Conservation (phyloP, 2,888 invertebrate genomes). For the Acronicta alni region DNA sequence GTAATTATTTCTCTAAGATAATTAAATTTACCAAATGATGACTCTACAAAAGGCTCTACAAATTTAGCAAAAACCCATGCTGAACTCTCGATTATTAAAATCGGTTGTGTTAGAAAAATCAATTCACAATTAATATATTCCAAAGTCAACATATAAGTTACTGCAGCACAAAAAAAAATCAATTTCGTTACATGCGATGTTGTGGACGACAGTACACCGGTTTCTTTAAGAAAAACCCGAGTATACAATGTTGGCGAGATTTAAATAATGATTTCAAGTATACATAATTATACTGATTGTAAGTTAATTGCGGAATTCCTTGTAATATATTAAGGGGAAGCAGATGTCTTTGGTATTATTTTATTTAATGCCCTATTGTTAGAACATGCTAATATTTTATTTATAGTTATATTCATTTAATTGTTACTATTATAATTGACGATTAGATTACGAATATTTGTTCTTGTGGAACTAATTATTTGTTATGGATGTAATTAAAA, state of each 20-base stretch:
- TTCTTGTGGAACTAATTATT: too few relatives aligned
- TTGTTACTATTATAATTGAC: conserved; percentile 1
- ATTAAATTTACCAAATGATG: too few relatives aligned
- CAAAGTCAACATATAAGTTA: too few relatives aligned
- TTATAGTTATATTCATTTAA: neutral
- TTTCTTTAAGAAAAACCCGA: conserved; percentile 40
- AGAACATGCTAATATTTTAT: neutral
- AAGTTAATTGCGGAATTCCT: conserved; percentile 52
- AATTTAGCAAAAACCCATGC: neutral
- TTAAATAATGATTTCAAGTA: conserved; percentile 56
- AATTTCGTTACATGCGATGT: conserved; percentile 5
- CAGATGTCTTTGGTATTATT: conserved; percentile 18
- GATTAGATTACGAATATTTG: too few relatives aligned
- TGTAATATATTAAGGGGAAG: conserved; percentile 46
- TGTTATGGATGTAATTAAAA: too few relatives aligned
- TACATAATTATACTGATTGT: conserved; percentile 53
- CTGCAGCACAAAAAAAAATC: neutral
- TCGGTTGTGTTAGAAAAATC: too few relatives aligned
- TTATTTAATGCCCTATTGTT: conserved; percentile 22
- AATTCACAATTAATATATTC: neutral
- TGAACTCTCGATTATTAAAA: neutral
- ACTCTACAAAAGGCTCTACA: neutral
- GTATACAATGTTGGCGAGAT: conserved; percentile 47
- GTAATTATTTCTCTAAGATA: conserved; percentile 1
- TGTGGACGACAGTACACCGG: conserved; percentile 36